Percentiles rank a stretch among this genome's conserved stretches.
These are phyloP conservation scores for Mactra quadrangularis DNA, from an alignment of 1,140 invertebrate species.

Conservation along the genomic window DNA sequence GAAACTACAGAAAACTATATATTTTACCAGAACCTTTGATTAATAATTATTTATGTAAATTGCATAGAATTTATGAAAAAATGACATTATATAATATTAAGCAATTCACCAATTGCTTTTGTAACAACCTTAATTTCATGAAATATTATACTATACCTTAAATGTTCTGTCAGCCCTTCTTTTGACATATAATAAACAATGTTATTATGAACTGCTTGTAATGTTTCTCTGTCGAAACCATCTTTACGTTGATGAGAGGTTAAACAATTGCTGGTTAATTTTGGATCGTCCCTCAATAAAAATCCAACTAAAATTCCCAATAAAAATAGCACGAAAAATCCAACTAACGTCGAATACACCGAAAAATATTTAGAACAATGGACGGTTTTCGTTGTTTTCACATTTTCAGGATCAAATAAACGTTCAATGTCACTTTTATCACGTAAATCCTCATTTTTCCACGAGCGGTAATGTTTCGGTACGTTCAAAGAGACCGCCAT, in stretches of 20 bases:
- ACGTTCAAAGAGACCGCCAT: slow-evolving; percentile 47
- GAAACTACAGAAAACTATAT: no score
- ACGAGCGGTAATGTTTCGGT: slow-evolving; percentile 37
- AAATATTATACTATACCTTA: no score
- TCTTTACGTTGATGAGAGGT: background rate
- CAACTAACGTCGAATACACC: slow-evolving; percentile 23
- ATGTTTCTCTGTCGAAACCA: slow-evolving; percentile 29
- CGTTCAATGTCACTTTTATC: slow-evolving; percentile 36
- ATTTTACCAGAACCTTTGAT: no score
- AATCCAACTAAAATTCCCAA: slow-evolving; percentile 39
- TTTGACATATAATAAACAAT: slow-evolving; percentile 30
- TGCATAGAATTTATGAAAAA: no score
- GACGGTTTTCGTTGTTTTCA: slow-evolving; percentile 31
- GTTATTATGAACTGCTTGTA: slow-evolving; percentile 37
- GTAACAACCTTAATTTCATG: no score
- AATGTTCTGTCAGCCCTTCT: slow-evolving; percentile 7
- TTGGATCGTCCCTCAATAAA: slow-evolving; percentile 40
- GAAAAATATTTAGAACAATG: slow-evolving; percentile 35
- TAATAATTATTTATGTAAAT: no score
- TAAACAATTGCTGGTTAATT: background rate
- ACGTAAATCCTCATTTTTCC: slow-evolving; percentile 26
- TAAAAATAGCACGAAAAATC: slow-evolving; percentile 38
- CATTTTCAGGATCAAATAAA: slow-evolving; percentile 14
- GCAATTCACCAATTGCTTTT: no score
- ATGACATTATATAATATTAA: no score